Conservation (phyloP, 2,888 invertebrate species). For the Calameuta idolon region DNA sequence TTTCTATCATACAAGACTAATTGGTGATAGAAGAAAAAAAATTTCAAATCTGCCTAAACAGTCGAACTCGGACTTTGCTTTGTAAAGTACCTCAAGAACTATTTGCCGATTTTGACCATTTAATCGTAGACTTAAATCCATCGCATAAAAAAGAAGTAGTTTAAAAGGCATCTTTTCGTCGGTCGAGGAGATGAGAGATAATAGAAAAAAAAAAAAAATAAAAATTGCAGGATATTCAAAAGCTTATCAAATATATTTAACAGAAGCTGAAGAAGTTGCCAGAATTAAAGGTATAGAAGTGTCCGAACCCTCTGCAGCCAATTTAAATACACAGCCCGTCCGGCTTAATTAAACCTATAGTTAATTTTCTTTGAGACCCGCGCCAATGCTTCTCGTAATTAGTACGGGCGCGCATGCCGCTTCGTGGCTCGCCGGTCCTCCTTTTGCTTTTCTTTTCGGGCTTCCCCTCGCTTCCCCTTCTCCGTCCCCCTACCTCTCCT, state of each 20-base stretch:
- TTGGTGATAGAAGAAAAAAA: no score
- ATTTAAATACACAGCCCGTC: slow-evolving; percentile 55
- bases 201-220: no score
- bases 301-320: slow-evolving; percentile 34
- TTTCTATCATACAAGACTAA: no score
- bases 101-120: no score
- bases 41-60: no score
- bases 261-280: no score
- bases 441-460: slow-evolving; percentile 47
- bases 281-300: background rate
- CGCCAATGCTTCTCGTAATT: slow-evolving; percentile 57
- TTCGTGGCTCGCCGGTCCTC: slow-evolving; percentile 29
- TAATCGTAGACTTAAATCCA: no score
- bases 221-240: no score
- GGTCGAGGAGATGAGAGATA: background rate
- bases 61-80: no score
- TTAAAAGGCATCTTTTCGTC: slow-evolving; percentile 9
- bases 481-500: no score
- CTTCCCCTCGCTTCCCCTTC: slow-evolving; percentile 4
- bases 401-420: slow-evolving; percentile 57
- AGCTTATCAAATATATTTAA: no score
- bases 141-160: background rate
- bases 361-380: slow-evolving; percentile 56
- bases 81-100: no score
- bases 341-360: slow-evolving; percentile 61